A percentile compares a stretch with the other conserved stretches of the same genome.
Conservation (phyloP, 2,888 invertebrate species). For the Acronicta aceris region DNA sequence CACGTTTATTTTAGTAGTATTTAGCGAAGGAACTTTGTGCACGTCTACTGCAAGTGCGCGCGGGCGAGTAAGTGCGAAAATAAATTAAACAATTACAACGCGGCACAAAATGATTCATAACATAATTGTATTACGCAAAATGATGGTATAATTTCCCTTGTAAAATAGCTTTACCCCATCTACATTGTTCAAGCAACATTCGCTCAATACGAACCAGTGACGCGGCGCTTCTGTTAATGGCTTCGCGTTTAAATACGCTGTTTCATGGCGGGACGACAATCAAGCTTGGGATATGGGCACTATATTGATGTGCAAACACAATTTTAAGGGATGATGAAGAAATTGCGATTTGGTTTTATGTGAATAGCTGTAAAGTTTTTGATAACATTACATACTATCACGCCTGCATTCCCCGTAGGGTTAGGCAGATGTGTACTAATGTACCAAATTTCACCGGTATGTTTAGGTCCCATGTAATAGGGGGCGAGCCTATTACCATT, state of each 20-base stretch:
- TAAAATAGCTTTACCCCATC: constrained; percentile 36
- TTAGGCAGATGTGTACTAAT: too few species aligned
- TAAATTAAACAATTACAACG: constrained; percentile 9
- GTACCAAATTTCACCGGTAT: too few species aligned
- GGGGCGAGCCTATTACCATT: too few species aligned
- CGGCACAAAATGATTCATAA: constrained; percentile 32
- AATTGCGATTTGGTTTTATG: background rate
- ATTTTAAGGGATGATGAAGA: background rate
- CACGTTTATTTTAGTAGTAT: too few species aligned
- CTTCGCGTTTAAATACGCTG: constrained; percentile 51
- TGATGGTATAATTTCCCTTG: constrained; percentile 52
- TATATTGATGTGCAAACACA: constrained; percentile 10
- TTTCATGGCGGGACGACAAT: constrained; percentile 44
- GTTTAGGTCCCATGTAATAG: too few species aligned
- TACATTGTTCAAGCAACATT: constrained; percentile 31
- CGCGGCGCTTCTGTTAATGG: constrained; percentile 56
- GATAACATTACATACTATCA: too few species aligned
- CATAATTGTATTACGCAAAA: constrained; percentile 33
- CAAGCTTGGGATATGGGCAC: constrained; percentile 19
- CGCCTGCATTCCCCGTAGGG: too few species aligned
- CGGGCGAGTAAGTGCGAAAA: too few species aligned
- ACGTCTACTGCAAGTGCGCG: too few species aligned
- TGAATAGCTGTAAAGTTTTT: too few species aligned
- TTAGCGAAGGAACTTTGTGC: too few species aligned
- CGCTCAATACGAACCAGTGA: constrained; percentile 50